Conservation (phyloP, 2,888 invertebrate genomes). For the Adelognathus sp. region DNA sequence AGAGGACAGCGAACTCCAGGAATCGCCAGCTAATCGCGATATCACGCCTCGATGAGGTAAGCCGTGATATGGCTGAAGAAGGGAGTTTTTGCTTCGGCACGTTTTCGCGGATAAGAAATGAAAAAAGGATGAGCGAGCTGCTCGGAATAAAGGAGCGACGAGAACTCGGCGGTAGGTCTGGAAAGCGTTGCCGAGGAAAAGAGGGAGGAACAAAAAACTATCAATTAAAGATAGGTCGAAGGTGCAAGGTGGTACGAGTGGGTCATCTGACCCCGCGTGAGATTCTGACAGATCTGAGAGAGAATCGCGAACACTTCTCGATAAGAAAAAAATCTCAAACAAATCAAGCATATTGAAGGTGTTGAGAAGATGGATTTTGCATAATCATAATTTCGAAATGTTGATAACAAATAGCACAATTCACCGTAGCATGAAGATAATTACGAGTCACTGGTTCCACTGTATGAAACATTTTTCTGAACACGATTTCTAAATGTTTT, state of each 20-base stretch:
- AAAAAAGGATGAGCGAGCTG: neutral
- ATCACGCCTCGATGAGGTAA: constrained; percentile 64
- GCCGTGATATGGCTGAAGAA: constrained; percentile 38
- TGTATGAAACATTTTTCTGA: no score
- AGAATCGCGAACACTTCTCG: no score
- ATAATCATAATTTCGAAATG: no score
- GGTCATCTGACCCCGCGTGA: no score
- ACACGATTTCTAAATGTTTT: no score
- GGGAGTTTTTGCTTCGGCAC: neutral
- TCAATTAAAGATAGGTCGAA: neutral
- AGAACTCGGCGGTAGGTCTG: neutral
- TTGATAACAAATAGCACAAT: no score
- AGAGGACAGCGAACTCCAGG: constrained; percentile 33
- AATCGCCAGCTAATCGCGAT: constrained; percentile 62
- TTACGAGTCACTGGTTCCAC: no score
- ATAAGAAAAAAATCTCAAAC: no score
- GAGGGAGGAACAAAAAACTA: neutral
- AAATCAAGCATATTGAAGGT: no score
- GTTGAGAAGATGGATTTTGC: no score
- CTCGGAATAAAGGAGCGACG: neutral
- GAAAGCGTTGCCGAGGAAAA: constrained; percentile 28
- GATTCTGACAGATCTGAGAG: no score
- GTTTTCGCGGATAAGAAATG: neutral
- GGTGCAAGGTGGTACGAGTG: neutral
- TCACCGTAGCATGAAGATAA: no score